Conservation (phyloP, 1,140 invertebrate genomes). For the Micrasema longulum region DNA sequence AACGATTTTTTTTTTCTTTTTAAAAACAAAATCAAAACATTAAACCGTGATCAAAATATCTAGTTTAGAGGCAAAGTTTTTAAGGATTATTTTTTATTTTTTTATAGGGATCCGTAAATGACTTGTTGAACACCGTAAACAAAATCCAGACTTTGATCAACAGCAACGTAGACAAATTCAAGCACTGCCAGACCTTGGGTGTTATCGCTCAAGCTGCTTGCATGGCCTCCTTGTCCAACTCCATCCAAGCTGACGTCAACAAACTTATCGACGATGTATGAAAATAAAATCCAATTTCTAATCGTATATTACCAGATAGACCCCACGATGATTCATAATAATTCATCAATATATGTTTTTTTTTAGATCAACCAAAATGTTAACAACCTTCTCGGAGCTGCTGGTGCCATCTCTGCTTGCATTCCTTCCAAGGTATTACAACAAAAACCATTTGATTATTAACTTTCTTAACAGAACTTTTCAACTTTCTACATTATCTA, state of each 20-base stretch:
- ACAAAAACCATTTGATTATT: no score
- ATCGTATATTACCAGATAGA: background rate
- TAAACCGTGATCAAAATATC: background rate
- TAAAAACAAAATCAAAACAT: no score
- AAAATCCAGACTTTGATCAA: background rate
- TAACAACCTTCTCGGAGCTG: background rate
- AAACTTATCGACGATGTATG: background rate
- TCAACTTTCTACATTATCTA: no score
- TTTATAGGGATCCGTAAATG: background rate
- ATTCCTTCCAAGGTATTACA: background rate
- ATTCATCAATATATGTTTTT: no score
- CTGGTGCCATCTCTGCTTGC: background rate
- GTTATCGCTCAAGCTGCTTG: constrained; percentile 5
- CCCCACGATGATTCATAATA: no score
- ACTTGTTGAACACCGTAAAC: background rate
- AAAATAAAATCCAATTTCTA: background rate
- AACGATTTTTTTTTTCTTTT: no score
- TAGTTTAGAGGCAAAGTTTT: background rate
- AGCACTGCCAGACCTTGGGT: constrained; percentile 13
- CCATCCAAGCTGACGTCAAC: constrained; percentile 3
- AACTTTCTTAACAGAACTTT: no score
- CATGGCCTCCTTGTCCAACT: background rate
- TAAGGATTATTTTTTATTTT: background rate
- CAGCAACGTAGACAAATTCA: constrained; percentile 5
- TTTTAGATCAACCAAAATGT: constrained; percentile 7